phyloP scores from a whole-genome alignment of 92 coral and sea anemone genomes.

The Chrysogorgia sp. region DNA sequence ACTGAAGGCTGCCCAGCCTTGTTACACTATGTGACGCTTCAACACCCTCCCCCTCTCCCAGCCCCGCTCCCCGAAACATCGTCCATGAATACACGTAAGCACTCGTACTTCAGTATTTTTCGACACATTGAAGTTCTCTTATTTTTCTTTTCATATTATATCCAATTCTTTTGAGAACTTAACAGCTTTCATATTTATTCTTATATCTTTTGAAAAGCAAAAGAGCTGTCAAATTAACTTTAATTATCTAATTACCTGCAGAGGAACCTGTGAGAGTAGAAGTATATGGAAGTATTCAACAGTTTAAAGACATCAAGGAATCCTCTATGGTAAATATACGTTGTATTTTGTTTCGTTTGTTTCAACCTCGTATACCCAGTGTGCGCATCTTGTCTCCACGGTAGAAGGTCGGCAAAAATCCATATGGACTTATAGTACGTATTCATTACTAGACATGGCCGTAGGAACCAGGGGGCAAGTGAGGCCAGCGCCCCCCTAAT shows the following conservation, averaged over 20 bases:
- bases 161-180: too few relatives aligned
- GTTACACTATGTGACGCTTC: too few relatives aligned
- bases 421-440: neutral
- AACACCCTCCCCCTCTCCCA: too few relatives aligned
- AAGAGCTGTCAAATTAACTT: neutral
- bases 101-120: too few relatives aligned
- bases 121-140: too few relatives aligned
- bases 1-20: too few relatives aligned
- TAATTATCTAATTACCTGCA: conserved; percentile 5
- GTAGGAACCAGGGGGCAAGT: too few relatives aligned
- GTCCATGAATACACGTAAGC: neutral
- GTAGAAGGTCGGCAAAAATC: neutral
- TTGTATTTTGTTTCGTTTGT: neutral
- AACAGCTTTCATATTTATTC: too few relatives aligned
- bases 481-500: too few relatives aligned
- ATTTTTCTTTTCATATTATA: too few relatives aligned
- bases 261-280: conserved; percentile 72
- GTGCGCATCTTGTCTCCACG: neutral
- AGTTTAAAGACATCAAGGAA: conserved; percentile 90
- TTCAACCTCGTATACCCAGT: neutral
- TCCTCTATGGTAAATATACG: conserved; percentile 80
- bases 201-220: neutral
- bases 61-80: too few relatives aligned
- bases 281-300: conserved; percentile 80
- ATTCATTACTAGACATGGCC: too few relatives aligned